Conservation (phyloP, 2,797 vertebrate species). For the Peromyscus eremicus region DNA sequence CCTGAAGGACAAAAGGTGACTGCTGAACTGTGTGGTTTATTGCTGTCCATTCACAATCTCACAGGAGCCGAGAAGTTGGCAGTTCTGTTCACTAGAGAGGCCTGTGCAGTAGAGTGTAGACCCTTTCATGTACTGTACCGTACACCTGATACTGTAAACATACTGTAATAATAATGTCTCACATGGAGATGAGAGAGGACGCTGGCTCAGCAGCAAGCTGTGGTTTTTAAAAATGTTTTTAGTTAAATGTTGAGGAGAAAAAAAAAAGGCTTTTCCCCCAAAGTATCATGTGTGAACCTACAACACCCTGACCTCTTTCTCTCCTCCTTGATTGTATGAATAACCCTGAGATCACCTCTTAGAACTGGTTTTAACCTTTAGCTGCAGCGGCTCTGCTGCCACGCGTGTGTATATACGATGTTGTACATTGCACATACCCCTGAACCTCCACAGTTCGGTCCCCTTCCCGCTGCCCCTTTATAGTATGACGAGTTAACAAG, state of each 20-base stretch:
- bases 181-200: slow-evolving; percentile 92
- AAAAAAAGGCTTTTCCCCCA: slow-evolving; percentile 99
- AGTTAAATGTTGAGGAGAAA: slow-evolving; percentile 97
- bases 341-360: slow-evolving; percentile 99
- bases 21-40: slow-evolving; percentile 95
- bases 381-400: slow-evolving; percentile 96
- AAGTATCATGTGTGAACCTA: slow-evolving; percentile 99
- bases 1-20: slow-evolving; percentile 94
- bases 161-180: slow-evolving; percentile 98
- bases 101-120: slow-evolving; percentile 99
- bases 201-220: slow-evolving; percentile 97
- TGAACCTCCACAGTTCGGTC: slow-evolving; percentile 89
- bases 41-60: slow-evolving; percentile 95
- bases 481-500: slow-evolving; percentile 92
- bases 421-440: slow-evolving; percentile 99
- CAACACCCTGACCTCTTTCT: slow-evolving; percentile 99
- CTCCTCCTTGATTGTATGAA: slow-evolving; percentile 99
- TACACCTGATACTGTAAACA: slow-evolving; percentile 98
- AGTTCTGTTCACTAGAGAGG: slow-evolving; percentile 94
- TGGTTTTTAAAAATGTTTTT: slow-evolving; percentile 99
- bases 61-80: slow-evolving; percentile 93
- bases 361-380: slow-evolving; percentile 99
- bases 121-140: slow-evolving; percentile 95
- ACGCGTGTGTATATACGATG: slow-evolving; percentile 99
- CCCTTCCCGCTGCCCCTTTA: slow-evolving; percentile 91